These are phyloP conservation scores for Magallana nippona DNA, from an alignment of 2,888 invertebrate species.

Conservation along the genomic window DNA sequence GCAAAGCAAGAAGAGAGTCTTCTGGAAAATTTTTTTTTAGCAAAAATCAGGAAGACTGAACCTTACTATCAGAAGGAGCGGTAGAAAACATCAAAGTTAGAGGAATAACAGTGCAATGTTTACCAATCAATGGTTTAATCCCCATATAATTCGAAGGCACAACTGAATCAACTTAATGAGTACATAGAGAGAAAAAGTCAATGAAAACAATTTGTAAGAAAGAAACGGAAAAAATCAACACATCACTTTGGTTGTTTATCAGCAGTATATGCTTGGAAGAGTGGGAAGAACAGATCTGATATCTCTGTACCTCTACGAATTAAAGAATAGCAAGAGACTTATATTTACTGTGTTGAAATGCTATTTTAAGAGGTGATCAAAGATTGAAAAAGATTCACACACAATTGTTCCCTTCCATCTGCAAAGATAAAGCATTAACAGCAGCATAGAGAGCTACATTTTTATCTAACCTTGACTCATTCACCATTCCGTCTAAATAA, in stretches of 20 bases:
- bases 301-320: neutral
- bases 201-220: slow-evolving; percentile 13
- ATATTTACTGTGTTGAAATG: neutral
- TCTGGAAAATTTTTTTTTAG: no score
- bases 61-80: neutral
- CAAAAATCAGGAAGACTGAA: neutral
- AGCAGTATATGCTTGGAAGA: neutral
- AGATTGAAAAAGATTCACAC: no score
- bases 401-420: no score
- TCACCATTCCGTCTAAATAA: no score
- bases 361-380: no score
- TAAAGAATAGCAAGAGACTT: neutral
- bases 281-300: slow-evolving; percentile 28
- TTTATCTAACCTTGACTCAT: no score
- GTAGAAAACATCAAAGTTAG: neutral
- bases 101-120: neutral
- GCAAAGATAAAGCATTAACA: no score
- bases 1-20: no score
- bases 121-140: slow-evolving; percentile 4
- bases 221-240: neutral
- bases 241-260: neutral
- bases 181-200: slow-evolving; percentile 19
- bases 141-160: neutral
- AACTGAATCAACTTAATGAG: slow-evolving; percentile 29
- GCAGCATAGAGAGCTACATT: no score